Evolutionary conservation across 1,140 invertebrate genomes (phyloP), one percentile per base, ranked within the genome.

Genomic region (Andrena cerasifolii): DNA sequence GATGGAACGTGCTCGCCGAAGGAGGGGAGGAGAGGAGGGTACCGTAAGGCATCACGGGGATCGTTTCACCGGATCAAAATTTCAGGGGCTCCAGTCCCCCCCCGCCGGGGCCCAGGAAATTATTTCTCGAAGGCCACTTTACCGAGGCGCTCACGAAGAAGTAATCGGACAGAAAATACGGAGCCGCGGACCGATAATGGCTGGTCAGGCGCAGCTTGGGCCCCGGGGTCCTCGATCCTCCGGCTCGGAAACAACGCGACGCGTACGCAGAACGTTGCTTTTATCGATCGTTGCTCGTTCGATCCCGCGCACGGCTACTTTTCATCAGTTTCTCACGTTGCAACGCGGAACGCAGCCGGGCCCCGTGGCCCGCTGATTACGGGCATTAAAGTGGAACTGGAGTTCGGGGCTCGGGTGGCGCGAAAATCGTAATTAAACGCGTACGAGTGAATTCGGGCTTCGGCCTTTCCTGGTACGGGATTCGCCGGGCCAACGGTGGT

Each of bases 161-260:
- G 81, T 83, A 83, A 83, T 83, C 81, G 81, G 75, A 78, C 67
- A 78, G 81, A 83, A 83, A 83, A 83, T 83, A 83, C 81, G 62
- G 76, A 82, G 81, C 66, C 65, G 56, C 74, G 77, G 80, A 59
- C 81, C 81, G 81, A 83, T 83, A 83, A 83, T 83, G 80, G 80
- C 61, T 40, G 81, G 80, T 73, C 80, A 62, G 74, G 75, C 71
- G 51, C 62, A 77, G 61, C 45, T 43, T 49, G 62, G 59, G 58
- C 80, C 79, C 31, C 58, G 54, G 62, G 80, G 73, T 65, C 67
- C 53, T 28, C 24, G 5, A 4, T 40, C 49, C n/a, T 33, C 16
- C 3, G 6, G 67, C 21, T n/a, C 28, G 31, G 71, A 79, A 81
- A 76, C 78, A 49, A 74, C 67, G 45, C 45, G 59, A 80, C 31